Evolutionary conservation across 92 coral and sea anemone species (phyloP).

Genomic region (Virgularia gustaviana): DNA sequence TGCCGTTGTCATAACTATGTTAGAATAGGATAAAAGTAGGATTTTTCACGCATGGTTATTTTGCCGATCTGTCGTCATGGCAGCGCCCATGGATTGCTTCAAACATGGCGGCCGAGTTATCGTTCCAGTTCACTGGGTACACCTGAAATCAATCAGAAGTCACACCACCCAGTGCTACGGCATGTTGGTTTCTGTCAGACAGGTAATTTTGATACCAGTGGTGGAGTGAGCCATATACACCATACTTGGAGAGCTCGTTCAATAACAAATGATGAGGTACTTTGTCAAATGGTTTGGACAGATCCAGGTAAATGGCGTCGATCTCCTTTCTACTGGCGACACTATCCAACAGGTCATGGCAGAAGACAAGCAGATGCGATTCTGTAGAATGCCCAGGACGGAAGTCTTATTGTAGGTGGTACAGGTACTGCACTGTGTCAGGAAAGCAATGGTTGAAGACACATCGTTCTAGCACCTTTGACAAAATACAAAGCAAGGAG

Average conservation of each 20-base stretch:
- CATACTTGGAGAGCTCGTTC: neutral
- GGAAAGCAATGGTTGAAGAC: conserved; percentile 31
- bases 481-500: conserved; percentile 43
- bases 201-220: neutral
- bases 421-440: conserved; percentile 13
- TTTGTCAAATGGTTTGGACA: conserved; percentile 19
- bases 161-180: neutral
- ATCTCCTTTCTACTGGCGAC: conserved; percentile 42
- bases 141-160: too few species aligned
- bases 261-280: neutral
- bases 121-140: too few species aligned
- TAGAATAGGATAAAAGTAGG: too few species aligned
- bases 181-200: neutral
- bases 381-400: conserved; percentile 40
- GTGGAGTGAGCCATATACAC: neutral
- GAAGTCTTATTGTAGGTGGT: conserved; percentile 40
- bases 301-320: conserved; percentile 49
- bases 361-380: conserved; percentile 42
- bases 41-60: too few species aligned
- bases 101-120: too few species aligned
- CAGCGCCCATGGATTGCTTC: too few species aligned
- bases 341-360: conserved; percentile 39
- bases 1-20: too few species aligned
- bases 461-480: conserved; percentile 55
- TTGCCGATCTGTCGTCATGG: too few species aligned